These are phyloP conservation scores for Junco hyemalis DNA, from an alignment of 2,113 vertebrate genomes.

Conservation along the genomic window DNA sequence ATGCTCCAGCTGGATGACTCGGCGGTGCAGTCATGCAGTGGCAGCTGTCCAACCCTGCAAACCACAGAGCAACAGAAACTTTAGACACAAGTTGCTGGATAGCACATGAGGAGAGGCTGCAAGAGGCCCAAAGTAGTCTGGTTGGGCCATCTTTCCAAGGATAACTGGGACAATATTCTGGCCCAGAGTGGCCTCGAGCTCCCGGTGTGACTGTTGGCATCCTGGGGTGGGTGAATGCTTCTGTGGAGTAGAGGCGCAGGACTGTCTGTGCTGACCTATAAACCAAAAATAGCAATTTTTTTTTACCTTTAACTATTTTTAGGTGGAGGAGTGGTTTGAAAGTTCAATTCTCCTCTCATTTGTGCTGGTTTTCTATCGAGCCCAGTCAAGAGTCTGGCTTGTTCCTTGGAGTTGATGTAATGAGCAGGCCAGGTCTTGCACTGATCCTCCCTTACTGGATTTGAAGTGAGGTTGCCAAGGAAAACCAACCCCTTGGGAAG, in stretches of 20 bases:
- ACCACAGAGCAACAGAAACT: background rate
- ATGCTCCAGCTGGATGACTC: background rate
- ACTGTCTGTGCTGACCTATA: background rate
- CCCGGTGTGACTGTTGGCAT: background rate
- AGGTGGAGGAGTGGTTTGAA: background rate
- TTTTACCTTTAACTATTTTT: background rate
- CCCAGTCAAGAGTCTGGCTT: background rate
- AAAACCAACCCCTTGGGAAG: background rate
- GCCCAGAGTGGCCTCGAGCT: accelerated
- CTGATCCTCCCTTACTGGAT: background rate
- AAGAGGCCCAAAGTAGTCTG: background rate
- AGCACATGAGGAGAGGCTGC: background rate
- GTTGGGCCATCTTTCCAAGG: background rate
- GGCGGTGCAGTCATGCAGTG: accelerated
- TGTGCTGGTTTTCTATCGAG: background rate
- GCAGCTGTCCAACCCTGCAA: background rate
- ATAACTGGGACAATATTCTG: background rate
- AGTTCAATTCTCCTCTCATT: background rate
- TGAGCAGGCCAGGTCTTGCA: background rate
- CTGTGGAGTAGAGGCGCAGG: background rate
- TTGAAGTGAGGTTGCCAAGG: background rate
- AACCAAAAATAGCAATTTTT: background rate
- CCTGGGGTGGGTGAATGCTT: background rate
- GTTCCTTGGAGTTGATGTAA: background rate
- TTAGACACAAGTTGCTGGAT: background rate